These are phyloP conservation scores for Falco peregrinus DNA, from an alignment of 2,797 vertebrate genomes.

Conservation along the genomic window DNA sequence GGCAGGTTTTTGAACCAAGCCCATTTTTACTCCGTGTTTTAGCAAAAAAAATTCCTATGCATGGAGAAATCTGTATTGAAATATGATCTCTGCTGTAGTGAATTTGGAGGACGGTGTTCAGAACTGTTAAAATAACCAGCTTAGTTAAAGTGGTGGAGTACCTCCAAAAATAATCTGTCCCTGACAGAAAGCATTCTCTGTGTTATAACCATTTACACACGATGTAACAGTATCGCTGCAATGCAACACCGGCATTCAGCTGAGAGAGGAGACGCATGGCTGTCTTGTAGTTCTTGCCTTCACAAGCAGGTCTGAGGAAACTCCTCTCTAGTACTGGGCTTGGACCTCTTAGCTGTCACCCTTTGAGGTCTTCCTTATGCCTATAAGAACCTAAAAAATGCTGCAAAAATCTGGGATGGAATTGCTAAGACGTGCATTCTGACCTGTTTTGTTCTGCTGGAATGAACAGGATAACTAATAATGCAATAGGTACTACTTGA, in stretches of 20 bases:
- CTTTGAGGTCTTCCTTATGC: not conserved
- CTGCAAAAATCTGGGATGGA: not conserved
- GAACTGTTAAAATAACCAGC: not conserved
- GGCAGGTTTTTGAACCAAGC: not conserved
- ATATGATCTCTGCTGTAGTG: not conserved
- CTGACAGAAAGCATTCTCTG: too few species aligned
- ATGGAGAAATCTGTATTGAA: not conserved
- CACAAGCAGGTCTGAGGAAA: not conserved
- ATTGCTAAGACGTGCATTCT: not conserved
- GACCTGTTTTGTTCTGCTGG: not conserved
- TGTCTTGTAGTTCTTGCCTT: not conserved
- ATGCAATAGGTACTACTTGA: fast-evolving
- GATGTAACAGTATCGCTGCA: not conserved
- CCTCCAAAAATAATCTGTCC: not conserved
- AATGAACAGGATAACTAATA: not conserved
- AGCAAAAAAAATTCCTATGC: not conserved
- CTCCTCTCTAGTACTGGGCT: not conserved
- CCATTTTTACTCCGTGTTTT: not conserved
- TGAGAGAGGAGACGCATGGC: not conserved
- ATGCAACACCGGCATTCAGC: not conserved
- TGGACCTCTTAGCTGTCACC: not conserved
- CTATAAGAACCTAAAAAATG: not conserved
- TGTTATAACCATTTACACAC: not conserved
- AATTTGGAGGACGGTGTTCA: not conserved
- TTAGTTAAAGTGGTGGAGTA: not conserved